Evolutionary conservation across 1,140 invertebrate genomes (phyloP).

Genomic region (Temnothorax curvispinosus): DNA sequence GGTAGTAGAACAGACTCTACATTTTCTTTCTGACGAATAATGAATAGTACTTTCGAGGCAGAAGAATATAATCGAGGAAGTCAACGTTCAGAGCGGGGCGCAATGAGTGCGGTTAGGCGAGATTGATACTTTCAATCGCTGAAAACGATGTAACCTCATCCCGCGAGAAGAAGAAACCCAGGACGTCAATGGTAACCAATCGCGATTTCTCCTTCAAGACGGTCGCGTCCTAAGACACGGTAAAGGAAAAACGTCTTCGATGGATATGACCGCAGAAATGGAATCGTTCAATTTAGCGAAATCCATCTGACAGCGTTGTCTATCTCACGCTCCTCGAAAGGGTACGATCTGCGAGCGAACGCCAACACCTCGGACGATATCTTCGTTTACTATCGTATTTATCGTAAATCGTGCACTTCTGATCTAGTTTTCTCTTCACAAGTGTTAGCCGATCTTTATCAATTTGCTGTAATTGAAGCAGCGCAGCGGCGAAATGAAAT

Average conservation of each 20-base stretch:
- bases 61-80: conserved; percentile 8
- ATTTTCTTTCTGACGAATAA: conserved; percentile 20
- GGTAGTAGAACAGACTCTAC: neutral
- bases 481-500: conserved; percentile 8
- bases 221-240: conserved; percentile 31
- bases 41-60: conserved; percentile 26
- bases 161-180: conserved; percentile 29
- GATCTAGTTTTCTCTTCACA: conserved; percentile 22
- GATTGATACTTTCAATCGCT: conserved; percentile 68
- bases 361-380: neutral
- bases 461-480: neutral
- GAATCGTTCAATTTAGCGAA: conserved; percentile 59
- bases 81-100: neutral
- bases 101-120: conserved; percentile 66
- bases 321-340: conserved; percentile 30
- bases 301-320: conserved; percentile 35
- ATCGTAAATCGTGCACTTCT: conserved; percentile 10
- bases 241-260: conserved; percentile 42
- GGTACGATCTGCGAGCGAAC: conserved; percentile 1
- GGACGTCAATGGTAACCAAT: conserved; percentile 37
- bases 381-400: conserved; percentile 1
- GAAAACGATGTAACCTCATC: conserved; percentile 49
- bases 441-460: neutral
- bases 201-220: conserved; percentile 41
- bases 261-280: conserved; percentile 53